Percentiles rank a stretch among this genome's conserved stretches.
These are phyloP conservation scores for Drosophila neotestacea DNA, from an alignment of 2,888 invertebrate genomes.

Conservation along the genomic window DNA sequence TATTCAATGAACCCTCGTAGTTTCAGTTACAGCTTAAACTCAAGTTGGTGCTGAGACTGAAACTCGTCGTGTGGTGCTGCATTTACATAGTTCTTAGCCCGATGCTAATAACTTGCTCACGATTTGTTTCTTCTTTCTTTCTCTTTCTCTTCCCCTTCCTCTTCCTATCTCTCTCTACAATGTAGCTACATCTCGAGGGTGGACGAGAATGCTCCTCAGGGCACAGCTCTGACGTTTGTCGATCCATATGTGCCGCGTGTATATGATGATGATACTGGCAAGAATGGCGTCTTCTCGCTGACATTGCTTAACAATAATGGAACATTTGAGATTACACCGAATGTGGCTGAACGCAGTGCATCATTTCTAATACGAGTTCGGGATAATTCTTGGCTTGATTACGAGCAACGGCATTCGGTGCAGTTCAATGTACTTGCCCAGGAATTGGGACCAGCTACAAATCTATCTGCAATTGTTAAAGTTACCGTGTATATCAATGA, in stretches of 20 bases:
- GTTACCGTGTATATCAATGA: conserved; percentile 93
- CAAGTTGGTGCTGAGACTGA: not conserved
- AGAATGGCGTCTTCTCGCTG: conserved; percentile 93
- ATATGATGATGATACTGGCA: conserved; percentile 92
- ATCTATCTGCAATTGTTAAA: conserved; percentile 90
- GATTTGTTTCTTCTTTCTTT: conserved; percentile 29
- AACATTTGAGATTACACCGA: conserved; percentile 94
- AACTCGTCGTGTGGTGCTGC: conserved; percentile 32
- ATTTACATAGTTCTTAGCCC: conserved; percentile 58
- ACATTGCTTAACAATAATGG: conserved; percentile 92
- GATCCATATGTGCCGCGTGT: conserved; percentile 91
- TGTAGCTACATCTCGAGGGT: conserved; percentile 90
- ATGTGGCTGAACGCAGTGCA: conserved; percentile 91
- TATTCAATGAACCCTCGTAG: not conserved
- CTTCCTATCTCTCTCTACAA: not conserved
- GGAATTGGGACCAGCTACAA: conserved; percentile 91
- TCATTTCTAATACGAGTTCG: conserved; percentile 93
- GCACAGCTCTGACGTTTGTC: conserved; percentile 90
- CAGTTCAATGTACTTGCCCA: conserved; percentile 92
- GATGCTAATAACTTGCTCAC: conserved; percentile 62
- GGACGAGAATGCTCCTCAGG: conserved; percentile 93
- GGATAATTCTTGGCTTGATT: conserved; percentile 93
- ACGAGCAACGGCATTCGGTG: conserved; percentile 91
- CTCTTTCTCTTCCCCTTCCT: not conserved
- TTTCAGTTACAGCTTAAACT: conserved; percentile 6